These are phyloP conservation scores for Chloroclysta siterata DNA, from an alignment of 2,888 invertebrate genomes.

Conservation along the genomic window DNA sequence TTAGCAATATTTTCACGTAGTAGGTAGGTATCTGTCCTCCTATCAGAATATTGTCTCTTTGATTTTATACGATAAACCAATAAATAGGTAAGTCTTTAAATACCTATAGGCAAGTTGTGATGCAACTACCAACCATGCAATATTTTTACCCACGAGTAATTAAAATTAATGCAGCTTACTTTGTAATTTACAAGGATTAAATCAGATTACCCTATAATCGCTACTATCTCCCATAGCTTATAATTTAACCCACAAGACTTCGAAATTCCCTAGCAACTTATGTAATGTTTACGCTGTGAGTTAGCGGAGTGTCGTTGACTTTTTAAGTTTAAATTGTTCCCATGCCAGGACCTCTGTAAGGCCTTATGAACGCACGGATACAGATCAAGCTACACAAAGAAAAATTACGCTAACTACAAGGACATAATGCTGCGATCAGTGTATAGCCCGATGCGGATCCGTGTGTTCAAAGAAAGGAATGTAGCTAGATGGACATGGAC, in stretches of 20 bases:
- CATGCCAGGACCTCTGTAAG: constrained; percentile 43
- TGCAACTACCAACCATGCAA: background rate
- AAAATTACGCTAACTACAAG: too few species aligned
- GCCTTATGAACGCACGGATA: constrained; percentile 33
- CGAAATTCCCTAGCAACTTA: constrained; percentile 43
- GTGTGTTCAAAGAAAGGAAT: constrained; percentile 48
- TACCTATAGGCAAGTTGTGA: too few species aligned
- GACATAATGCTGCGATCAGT: too few species aligned
- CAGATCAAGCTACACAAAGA: too few species aligned
- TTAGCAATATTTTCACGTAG: too few species aligned
- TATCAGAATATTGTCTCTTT: too few species aligned
- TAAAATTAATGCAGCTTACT: constrained; percentile 28
- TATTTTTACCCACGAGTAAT: constrained; percentile 2
- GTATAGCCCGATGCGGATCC: too few species aligned
- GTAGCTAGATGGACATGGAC: constrained; percentile 42
- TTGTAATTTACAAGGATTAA: constrained; percentile 42
- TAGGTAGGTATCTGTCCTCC: too few species aligned
- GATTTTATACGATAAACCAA: too few species aligned
- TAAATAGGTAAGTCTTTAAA: too few species aligned
- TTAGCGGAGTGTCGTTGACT: constrained; percentile 56
- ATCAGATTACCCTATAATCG: constrained; percentile 53
- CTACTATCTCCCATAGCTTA: constrained; percentile 50
- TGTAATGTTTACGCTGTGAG: constrained; percentile 53
- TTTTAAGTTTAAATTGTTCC: constrained; percentile 43
- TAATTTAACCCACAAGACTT: constrained; percentile 43